Conservation (phyloP, 2,888 invertebrate species). For the Oasisia sp. region DNA sequence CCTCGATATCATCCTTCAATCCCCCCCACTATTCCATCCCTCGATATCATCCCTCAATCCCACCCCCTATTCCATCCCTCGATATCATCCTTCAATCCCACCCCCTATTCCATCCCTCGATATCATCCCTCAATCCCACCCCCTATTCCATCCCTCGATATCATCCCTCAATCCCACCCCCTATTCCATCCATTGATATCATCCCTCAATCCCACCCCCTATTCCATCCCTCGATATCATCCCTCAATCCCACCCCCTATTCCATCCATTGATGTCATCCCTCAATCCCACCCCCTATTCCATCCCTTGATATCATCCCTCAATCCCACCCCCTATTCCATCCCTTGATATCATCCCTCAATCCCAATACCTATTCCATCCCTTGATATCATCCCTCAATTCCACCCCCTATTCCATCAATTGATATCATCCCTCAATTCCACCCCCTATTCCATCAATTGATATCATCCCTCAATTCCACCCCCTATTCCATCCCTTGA, state of each 20-base stretch:
- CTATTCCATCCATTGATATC: not conserved
- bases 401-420: not conserved
- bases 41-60: too few relatives aligned
- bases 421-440: not conserved
- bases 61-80: conserved; percentile 4
- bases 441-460: not conserved
- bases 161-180: conserved; percentile 20
- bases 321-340: conserved; percentile 14
- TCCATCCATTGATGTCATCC: not conserved
- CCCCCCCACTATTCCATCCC: not conserved
- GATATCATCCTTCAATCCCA: not conserved
- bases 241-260: conserved; percentile 8
- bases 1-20: not conserved
- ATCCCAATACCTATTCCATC: not conserved
- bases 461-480: not conserved
- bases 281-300: not conserved
- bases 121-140: conserved; percentile 18
- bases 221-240: not conserved
- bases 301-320: not conserved
- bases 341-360: not conserved
- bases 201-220: conserved; percentile 18
- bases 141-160: conserved; percentile 8
- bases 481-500: not conserved
- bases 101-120: not conserved
- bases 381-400: not conserved